Conservation (phyloP, 1,140 invertebrate genomes). For the Drosophila melanogaster region DNA sequence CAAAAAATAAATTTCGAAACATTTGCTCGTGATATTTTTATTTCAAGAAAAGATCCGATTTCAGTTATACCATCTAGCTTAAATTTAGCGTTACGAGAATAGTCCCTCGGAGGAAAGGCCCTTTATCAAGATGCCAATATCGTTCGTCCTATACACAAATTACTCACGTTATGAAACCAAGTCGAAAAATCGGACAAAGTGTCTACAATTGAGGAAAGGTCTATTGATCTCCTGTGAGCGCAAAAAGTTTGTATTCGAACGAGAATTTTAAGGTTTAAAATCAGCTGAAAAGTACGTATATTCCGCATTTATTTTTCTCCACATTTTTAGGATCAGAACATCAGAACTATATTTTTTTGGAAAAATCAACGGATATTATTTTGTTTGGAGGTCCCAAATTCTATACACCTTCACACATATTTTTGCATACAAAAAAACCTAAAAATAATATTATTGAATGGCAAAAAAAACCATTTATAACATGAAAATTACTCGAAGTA, state of each 20-base stretch:
- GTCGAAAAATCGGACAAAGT: slow-evolving; percentile 8
- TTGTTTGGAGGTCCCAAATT: no score
- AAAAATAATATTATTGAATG: no score
- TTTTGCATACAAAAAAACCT: no score
- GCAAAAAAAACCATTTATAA: no score
- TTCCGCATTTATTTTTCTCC: slow-evolving; percentile 2
- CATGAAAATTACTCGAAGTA: no score
- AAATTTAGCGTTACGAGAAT: slow-evolving; percentile 22
- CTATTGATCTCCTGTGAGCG: slow-evolving; percentile 11
- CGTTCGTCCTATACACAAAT: slow-evolving; percentile 4
- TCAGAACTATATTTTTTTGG: neutral
- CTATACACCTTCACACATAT: no score
- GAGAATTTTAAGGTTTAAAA: slow-evolving; percentile 6
- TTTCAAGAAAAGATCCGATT: slow-evolving; percentile 73
- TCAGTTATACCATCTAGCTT: slow-evolving; percentile 59
- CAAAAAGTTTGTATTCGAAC: slow-evolving; percentile 35
- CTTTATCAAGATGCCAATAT: slow-evolving; percentile 19
- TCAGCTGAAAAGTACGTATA: slow-evolving; percentile 22
- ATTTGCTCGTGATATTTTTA: slow-evolving; percentile 71
- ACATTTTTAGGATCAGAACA: slow-evolving; percentile 21
- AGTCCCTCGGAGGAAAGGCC: slow-evolving; percentile 47
- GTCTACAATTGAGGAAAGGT: slow-evolving; percentile 22
- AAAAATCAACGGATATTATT: neutral
- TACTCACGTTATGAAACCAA: slow-evolving; percentile 13
- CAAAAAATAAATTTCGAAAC: slow-evolving; percentile 72